Evolutionary conservation across 2,888 invertebrate genomes (phyloP), one percentile per base, ranked within the genome.

Genomic region (Spodoptera picta): DNA sequence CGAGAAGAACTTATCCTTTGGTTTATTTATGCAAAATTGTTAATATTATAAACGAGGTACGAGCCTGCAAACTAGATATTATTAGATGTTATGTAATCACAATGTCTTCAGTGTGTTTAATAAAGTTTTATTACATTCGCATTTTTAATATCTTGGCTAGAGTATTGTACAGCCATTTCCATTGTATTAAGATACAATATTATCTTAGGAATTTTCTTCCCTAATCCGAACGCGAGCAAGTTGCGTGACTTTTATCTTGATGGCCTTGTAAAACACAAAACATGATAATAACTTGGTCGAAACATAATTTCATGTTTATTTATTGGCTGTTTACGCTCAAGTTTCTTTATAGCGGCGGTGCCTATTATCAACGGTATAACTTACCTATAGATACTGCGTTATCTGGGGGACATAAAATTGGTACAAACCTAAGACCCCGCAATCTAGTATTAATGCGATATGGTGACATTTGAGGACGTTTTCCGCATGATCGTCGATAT

Each of bases 321-420:
- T 86, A 86, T 83, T 80, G 75, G 73, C 82, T 81, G 79, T 85
- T 85, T 82, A 83, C 80, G 71, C 68, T 80, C 81, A 83, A 81
- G 81, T 87, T 84, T 84, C 82, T 86, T 86, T 86, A 87, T 82
- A 77, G 83, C 83, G 61, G 63, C 75, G 73, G 73, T 77, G 76
- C 83, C 80, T 88, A 88, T 90, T 92, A 91, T 92, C 92, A 87
- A 89, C 86, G 86, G 89, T 90, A 92, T 90, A 92, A 90, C 77
- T 79, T 81, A 72, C 83, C 83, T 88, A 82, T 83, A 86, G 91
- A 91, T 91, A 91, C 77, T 72, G 83, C 78, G 80, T 86, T 93
- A 93, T 93, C 92, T 80, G 51, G 54, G 76, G 72, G 75, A 87
- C 90, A 91, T 92, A 92, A 92, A 92, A 89, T 82, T 87, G 80